Base-by-base conservation (phyloP, 2,113 vertebrate species). In the Silurus glanis region DNA sequence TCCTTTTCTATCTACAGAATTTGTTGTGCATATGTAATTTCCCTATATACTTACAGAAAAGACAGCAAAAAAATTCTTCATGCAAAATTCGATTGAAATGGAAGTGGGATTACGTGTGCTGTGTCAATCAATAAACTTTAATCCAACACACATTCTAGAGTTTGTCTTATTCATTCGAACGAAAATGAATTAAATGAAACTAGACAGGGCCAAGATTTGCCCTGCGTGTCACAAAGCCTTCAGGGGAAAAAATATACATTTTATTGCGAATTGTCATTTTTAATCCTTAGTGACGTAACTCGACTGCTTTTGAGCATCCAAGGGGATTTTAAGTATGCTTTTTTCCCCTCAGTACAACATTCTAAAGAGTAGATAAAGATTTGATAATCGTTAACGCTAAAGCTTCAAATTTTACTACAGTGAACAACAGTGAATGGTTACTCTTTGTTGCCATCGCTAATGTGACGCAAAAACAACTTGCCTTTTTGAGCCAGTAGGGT, bases 401-500 rank as follows among this genome's bases (percentile, higher is more conserved):
- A 6, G 23, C 21, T 53, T 76, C 7, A 14, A 53, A 75, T 6
- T 6, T n/a, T 3, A 75, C n/a, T 17, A 71, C 37, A 37, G 37
- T 37, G 37, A 37, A 37, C 37, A 45, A 47, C 4, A 71, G 16
- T 19, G 16, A 51, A 23, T 13, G 47, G 49, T 75, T 75, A 51
- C 51, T 23, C 72, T 23, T 0, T 49, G 37, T 5, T n/a, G 9
- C 9, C 37, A 75, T 53, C 47, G 14, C 19, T 51, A 12, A 78
- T 80, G 5, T 6, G 9, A 61, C 61, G 12, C 7, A 61, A 21
- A n/a, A 83, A 56, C 55, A 72, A 83, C 83, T 2, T 97, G 95
- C 97, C 95, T 95, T 98, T 92, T 93, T 91, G 76, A 99, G 96
- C 98, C 98, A 99, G 88, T 96, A 97, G 23, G 94, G 95, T 85